Conservation (phyloP, 2,888 invertebrate species). For the Melanostoma mellinum region DNA sequence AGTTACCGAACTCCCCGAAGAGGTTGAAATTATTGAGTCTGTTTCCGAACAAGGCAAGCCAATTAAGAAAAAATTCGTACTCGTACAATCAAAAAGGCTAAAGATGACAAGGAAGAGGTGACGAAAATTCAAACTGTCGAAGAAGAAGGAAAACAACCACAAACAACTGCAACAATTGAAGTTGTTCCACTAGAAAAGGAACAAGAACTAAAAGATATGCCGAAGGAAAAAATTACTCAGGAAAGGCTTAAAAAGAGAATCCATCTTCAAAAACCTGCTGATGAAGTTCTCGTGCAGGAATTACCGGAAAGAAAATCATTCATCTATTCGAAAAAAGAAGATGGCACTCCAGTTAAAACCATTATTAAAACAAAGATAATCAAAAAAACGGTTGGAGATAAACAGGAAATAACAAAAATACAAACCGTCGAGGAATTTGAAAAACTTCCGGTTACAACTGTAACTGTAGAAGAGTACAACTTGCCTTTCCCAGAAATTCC, state of each 20-base stretch:
- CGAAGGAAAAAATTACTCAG: slow-evolving; percentile 59
- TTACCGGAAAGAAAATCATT: slow-evolving; percentile 79
- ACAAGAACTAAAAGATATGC: slow-evolving; percentile 66
- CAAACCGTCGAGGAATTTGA: slow-evolving; percentile 81
- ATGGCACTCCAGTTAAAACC: slow-evolving; percentile 80
- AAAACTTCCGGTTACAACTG: slow-evolving; percentile 80
- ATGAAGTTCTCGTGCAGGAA: slow-evolving; percentile 78
- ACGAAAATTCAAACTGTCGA: slow-evolving; percentile 80
- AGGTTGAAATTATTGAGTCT: slow-evolving; percentile 74
- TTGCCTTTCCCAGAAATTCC: slow-evolving; percentile 78
- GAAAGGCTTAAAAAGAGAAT: slow-evolving; percentile 76
- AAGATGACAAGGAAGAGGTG: slow-evolving; percentile 79
- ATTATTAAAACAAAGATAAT: slow-evolving; percentile 82
- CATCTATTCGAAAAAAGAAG: slow-evolving; percentile 80
- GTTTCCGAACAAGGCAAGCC: slow-evolving; percentile 73
- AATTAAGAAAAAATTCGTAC: slow-evolving; percentile 78
- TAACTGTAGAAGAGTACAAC: slow-evolving; percentile 77
- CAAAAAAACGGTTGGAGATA: slow-evolving; percentile 81
- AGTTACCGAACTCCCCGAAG: slow-evolving; percentile 75
- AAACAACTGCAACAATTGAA: slow-evolving; percentile 76
- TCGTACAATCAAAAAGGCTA: slow-evolving; percentile 78
- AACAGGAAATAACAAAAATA: slow-evolving; percentile 81
- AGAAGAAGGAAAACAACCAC: slow-evolving; percentile 80
- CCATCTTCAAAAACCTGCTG: slow-evolving; percentile 76
- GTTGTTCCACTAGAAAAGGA: slow-evolving; percentile 76